Evolutionary conservation across 2,888 invertebrate species (phyloP), one percentile per base, ranked within the genome.

Genomic region (Ormia ochracea): DNA sequence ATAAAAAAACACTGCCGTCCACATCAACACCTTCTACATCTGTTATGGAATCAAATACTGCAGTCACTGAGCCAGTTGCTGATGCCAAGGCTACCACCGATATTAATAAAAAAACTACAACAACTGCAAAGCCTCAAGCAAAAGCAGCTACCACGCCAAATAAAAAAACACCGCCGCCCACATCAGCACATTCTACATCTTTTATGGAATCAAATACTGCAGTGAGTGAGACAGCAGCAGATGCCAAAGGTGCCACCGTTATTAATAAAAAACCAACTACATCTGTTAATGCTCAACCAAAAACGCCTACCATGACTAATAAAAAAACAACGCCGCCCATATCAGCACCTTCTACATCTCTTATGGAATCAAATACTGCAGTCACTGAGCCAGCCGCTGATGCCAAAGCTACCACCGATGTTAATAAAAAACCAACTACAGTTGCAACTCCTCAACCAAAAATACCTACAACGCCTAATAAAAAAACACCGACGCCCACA

Each of bases 351-450:
- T 54, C 79, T 14, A 41, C 58, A 23, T 52, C 76, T 43, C 58
- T 66, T 28, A 63, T n/a, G 2, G 75, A 69, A 41, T 59, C 26
- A 38, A 70, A 21, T 48, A 10, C 17, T 0, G 14, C 38, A 17
- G 6, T 26, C 43, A 1, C 12, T 10, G 56, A 52, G 21, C 28
- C 68, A 43, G 17, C n/a, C 23, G 28, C 28, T 28, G 73, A 58
- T 31, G 7, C 45, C 23, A 81, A 61, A 7, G 2, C 5, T 17
- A 1, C 36, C 10, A 31, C 4, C 5, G 77, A 77, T 12, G 26
- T 9, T 33, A 66, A 65, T 50, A 78, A 92, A 97, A 87, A 96
- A 94, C 87, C 97, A 96, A 38, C n/a, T n/a, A n/a, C n/a, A n/a
- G n/a, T n/a, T n/a, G n/a, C n/a, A n/a, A n/a, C n/a, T n/a, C n/a